These are phyloP conservation scores for Anadara kagoshimensis DNA, from an alignment of 1,140 invertebrate genomes.

Conservation along the genomic window DNA sequence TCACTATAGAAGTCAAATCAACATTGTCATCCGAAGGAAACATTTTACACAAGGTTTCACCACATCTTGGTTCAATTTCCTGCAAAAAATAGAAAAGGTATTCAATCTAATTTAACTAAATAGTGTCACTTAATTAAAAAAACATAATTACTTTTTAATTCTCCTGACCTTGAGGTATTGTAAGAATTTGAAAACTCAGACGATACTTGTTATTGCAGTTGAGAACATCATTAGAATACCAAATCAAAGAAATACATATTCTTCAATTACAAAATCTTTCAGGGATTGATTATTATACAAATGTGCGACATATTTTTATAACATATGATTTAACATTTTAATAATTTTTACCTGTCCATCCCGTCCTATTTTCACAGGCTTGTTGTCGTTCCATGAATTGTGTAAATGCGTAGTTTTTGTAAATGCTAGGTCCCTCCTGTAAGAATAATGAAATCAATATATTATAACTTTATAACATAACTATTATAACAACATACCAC, in stretches of 20 bases:
- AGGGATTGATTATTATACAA: too few species aligned
- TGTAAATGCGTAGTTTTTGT: conserved; percentile 93
- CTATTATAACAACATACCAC: background rate
- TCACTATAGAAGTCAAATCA: conserved; percentile 91
- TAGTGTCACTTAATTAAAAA: background rate
- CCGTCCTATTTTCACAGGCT: conserved; percentile 98
- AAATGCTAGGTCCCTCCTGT: conserved; percentile 94
- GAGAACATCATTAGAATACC: too few species aligned
- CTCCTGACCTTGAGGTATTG: too few species aligned
- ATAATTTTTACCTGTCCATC: conserved; percentile 84
- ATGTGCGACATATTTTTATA: too few species aligned
- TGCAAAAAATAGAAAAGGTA: conserved; percentile 70
- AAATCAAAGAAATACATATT: too few species aligned
- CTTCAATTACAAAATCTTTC: too few species aligned
- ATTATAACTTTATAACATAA: too few species aligned
- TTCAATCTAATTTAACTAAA: background rate
- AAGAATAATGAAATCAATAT: conserved; percentile 23
- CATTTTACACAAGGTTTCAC: conserved; percentile 93
- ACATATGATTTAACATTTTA: too few species aligned
- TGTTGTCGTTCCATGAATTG: conserved; percentile 99
- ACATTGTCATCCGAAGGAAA: conserved; percentile 95
- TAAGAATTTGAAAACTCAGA: too few species aligned
- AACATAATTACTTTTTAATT: background rate
- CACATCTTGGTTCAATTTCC: conserved; percentile 96
- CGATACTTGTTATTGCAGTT: too few species aligned